These are phyloP conservation scores for Sabatieria punctata DNA, from an alignment of 2,888 invertebrate species.

Conservation along the genomic window DNA sequence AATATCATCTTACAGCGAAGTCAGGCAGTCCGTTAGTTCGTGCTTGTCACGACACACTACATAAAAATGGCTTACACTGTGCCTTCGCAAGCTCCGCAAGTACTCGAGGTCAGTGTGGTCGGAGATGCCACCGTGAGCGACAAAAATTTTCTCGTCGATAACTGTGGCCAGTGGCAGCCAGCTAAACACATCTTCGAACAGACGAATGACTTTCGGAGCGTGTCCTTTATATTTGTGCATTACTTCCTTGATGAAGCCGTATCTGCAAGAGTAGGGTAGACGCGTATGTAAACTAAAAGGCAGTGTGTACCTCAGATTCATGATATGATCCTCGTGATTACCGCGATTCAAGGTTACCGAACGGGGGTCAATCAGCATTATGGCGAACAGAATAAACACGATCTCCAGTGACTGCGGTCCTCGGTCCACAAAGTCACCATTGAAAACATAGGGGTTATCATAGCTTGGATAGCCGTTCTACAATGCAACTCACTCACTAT, in stretches of 20 bases:
- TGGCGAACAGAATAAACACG: constrained; percentile 54
- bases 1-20: too few relatives aligned
- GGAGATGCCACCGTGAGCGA: constrained; percentile 82
- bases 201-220: constrained; percentile 47
- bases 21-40: too few relatives aligned
- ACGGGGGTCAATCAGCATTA: constrained; percentile 62
- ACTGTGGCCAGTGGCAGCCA: constrained; percentile 79
- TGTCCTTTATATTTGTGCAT: constrained; percentile 59
- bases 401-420: constrained; percentile 76
- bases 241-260: constrained; percentile 79
- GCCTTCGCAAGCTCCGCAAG: constrained; percentile 59
- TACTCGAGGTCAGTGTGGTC: constrained; percentile 65
- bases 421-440: constrained; percentile 85
- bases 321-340: constrained; percentile 84
- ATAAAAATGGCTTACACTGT: constrained; percentile 58
- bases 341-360: constrained; percentile 74
- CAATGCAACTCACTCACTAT: constrained; percentile 18
- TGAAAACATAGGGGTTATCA: constrained; percentile 83
- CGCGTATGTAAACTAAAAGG: not conserved
- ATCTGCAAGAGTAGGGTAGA: constrained; percentile 40
- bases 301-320: constrained; percentile 58
- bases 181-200: constrained; percentile 74
- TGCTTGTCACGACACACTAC: too few relatives aligned
- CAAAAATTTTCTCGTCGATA: constrained; percentile 69
- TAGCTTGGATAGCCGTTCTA: constrained; percentile 79